A percentile compares a stretch with the other conserved stretches of the same genome.
Conservation (phyloP, 2,113 vertebrate species). For the Dromaius novaehollandiae region DNA sequence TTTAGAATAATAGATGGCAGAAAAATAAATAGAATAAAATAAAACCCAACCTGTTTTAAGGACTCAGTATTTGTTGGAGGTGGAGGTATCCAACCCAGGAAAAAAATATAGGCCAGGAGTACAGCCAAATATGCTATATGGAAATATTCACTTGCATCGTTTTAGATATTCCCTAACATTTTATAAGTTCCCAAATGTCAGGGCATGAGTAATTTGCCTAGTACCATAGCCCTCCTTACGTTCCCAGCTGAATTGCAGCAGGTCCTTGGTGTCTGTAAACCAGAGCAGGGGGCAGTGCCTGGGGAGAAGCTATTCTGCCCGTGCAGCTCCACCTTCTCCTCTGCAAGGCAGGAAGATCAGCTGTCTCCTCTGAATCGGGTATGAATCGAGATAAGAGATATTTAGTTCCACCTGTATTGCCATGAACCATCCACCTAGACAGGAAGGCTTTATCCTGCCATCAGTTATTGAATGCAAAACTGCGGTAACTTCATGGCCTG, state of each 20-base stretch:
- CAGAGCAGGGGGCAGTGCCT: slow-evolving; percentile 34
- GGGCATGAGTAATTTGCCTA: slow-evolving; percentile 58
- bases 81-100: slow-evolving; percentile 36
- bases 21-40: slow-evolving; percentile 36
- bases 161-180: slow-evolving; percentile 70
- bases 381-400: neutral
- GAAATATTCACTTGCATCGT: slow-evolving; percentile 71
- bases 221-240: slow-evolving; percentile 25
- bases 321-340: neutral
- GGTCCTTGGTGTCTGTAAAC: slow-evolving; percentile 51
- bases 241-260: slow-evolving; percentile 44
- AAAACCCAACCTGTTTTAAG: slow-evolving; percentile 21
- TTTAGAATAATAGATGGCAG: slow-evolving; percentile 45
- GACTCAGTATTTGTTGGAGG: slow-evolving; percentile 44
- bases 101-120: slow-evolving; percentile 50
- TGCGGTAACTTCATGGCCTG: neutral
- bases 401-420: neutral
- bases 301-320: neutral
- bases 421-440: neutral
- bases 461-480: slow-evolving; percentile 25
- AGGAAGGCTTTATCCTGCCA: slow-evolving; percentile 2
- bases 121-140: slow-evolving; percentile 47
- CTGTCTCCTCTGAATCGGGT: neutral
- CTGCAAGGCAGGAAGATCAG: neutral
- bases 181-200: slow-evolving; percentile 58